These are phyloP conservation scores for Phoenicopterus ruber DNA, from an alignment of 2,113 vertebrate genomes.

Conservation along the genomic window DNA sequence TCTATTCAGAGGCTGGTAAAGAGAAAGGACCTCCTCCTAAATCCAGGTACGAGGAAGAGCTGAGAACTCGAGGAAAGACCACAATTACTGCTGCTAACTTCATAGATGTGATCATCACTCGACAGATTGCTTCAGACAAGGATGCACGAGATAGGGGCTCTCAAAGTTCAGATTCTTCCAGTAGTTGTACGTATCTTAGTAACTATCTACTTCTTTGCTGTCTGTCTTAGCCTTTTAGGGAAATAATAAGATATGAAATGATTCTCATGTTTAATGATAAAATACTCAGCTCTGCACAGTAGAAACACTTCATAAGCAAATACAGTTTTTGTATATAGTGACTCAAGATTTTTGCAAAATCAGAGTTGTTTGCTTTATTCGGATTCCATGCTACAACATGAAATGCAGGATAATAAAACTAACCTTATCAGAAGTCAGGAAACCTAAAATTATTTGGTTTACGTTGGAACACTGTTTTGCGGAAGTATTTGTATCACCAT, in stretches of 20 bases:
- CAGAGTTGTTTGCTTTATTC: background rate
- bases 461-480: background rate
- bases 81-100: slow-evolving; percentile 98
- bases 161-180: slow-evolving; percentile 94
- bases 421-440: background rate
- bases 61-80: slow-evolving; percentile 94
- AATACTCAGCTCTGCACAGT: background rate
- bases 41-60: slow-evolving; percentile 96
- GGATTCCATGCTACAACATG: background rate
- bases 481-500: background rate
- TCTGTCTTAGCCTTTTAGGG: slow-evolving; percentile 31
- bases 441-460: background rate
- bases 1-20: slow-evolving; percentile 86
- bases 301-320: background rate
- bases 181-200: slow-evolving; percentile 86
- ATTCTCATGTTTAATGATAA: background rate
- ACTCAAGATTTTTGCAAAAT: background rate
- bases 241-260: background rate
- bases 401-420: background rate
- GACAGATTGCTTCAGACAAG: slow-evolving; percentile 96
- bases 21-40: slow-evolving; percentile 92
- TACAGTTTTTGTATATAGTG: background rate
- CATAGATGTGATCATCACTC: slow-evolving; percentile 98
- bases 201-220: slow-evolving; percentile 37
- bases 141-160: slow-evolving; percentile 91